Evolutionary conservation across 2,113 vertebrate genomes (phyloP).

Genomic region (Chloropsis hardwickii): DNA sequence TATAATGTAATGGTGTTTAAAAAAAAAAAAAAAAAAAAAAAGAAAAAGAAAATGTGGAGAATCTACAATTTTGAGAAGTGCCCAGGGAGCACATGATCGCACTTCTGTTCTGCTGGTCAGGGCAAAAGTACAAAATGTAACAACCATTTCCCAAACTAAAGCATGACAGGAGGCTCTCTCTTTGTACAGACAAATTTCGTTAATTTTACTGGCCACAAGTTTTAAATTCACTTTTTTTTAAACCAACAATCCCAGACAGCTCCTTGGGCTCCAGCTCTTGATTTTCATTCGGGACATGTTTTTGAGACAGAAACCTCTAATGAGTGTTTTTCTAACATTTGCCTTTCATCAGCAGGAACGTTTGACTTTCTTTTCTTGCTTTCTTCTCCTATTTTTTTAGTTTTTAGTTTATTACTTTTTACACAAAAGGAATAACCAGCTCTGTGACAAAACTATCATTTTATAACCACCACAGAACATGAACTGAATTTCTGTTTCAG

Average conservation of each 20-base stretch:
- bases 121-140: background rate
- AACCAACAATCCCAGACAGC: background rate
- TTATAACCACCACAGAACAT: background rate
- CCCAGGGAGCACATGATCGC: background rate
- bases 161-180: background rate
- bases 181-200: background rate
- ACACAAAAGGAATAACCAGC: background rate
- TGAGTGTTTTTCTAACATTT: background rate
- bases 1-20: background rate
- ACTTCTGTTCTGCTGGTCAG: background rate
- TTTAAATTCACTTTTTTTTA: background rate
- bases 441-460: background rate
- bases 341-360: background rate
- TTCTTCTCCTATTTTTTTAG: background rate
- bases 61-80: background rate
- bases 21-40: background rate
- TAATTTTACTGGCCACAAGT: background rate
- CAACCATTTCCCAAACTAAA: background rate
- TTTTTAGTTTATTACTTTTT: background rate
- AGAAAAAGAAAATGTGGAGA: background rate
- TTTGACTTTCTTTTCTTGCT: background rate
- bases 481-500: background rate
- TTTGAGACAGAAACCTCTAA: background rate
- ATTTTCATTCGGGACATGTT: background rate
- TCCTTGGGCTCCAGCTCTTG: background rate